Conservation (phyloP, 1,140 invertebrate genomes). For the Micrasema minimum region DNA sequence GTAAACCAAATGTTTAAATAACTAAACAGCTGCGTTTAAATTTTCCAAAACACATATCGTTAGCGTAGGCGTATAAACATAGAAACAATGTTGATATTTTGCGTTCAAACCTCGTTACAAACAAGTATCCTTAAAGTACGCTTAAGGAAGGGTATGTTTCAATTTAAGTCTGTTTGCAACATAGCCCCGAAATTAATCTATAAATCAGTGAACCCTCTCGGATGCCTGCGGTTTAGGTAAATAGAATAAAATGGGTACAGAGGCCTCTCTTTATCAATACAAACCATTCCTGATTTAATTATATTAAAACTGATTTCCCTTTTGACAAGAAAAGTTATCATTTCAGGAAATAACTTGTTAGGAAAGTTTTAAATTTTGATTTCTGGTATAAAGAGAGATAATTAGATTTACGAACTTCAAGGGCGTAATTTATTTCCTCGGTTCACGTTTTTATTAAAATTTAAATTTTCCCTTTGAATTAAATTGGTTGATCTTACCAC, state of each 20-base stretch:
- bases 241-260: slow-evolving; percentile 42
- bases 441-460: background rate
- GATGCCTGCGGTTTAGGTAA: slow-evolving; percentile 44
- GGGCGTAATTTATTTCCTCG: background rate
- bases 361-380: slow-evolving; percentile 17
- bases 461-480: background rate
- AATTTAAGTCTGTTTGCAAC: slow-evolving; percentile 40
- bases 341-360: slow-evolving; percentile 16
- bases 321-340: slow-evolving; percentile 25
- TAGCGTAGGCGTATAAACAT: too few relatives aligned
- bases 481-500: too few relatives aligned
- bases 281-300: slow-evolving; percentile 18
- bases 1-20: too few relatives aligned
- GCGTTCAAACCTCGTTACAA: slow-evolving; percentile 1
- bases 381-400: background rate
- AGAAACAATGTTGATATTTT: background rate
- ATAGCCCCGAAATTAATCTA: slow-evolving; percentile 49
- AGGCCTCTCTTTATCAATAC: slow-evolving; percentile 28
- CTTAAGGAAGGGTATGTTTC: slow-evolving; percentile 10
- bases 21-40: too few relatives aligned
- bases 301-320: slow-evolving; percentile 35
- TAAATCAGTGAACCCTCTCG: slow-evolving; percentile 46
- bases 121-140: slow-evolving; percentile 1
- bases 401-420: too few relatives aligned
- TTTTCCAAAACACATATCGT: too few relatives aligned